Base-by-base conservation (phyloP, 2,797 vertebrate genomes). In the Nannoperca obscura region DNA sequence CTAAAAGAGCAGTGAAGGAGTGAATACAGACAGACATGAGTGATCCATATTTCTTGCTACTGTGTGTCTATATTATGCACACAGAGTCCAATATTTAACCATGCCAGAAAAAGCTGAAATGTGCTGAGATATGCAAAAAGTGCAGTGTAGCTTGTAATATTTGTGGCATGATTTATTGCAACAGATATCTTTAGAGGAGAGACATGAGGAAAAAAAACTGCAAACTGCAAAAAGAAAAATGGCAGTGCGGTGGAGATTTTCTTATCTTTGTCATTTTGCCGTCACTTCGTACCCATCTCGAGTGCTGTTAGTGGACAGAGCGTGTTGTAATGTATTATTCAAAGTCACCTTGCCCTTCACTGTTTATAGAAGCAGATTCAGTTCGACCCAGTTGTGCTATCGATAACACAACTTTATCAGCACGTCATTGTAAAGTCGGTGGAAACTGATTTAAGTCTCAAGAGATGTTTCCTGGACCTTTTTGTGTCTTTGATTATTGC, bases 111-210 rank as follows among this genome's bases (percentile, higher is more conserved):
- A 74, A 36, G 30, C 71, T 36, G 15, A 70, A 83, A 86, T 64
- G 77, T 80, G 88, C 83, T 76, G 78, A 88, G 79, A 67, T 80
- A 53, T 76, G 71, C 70, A 57, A 67, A 91, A 82, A 65, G 20
- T 22, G 30, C 65, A n/a, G 32, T 32, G n/a, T 14, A 49, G 67
- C 57, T 62, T 70, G 49, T 83, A 71, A 78, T 70, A 76, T 80
- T 73, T 74, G 63, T 60, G 64, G 78, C 47, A 62, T 88, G 82
- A 90, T 86, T 90, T 86, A 87, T 89, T 83, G 84, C 38, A 49
- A 72, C 10, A 52, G 32, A 80, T 76, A 65, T 75, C 53, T 86
- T 84, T 24, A 36, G 32, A 47, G 34, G 52, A 74, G 34, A 78
- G 30, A 55, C 36, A 52, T 22, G 54, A 64, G 10, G 7, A 30